These are phyloP conservation scores for Hemithea aestivaria DNA, from an alignment of 2,888 invertebrate species.

Conservation along the genomic window DNA sequence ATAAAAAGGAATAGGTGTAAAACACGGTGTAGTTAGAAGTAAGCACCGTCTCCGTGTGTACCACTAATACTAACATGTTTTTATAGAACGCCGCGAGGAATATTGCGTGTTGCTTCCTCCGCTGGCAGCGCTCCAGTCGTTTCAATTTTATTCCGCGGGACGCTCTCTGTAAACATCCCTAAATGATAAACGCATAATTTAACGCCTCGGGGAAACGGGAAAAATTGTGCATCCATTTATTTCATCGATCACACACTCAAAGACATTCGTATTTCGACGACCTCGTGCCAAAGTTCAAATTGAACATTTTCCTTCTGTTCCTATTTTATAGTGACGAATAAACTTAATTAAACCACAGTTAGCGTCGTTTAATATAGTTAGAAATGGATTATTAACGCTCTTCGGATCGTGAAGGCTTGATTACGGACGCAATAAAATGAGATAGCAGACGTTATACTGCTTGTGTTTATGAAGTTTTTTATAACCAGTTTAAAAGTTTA, in stretches of 20 bases:
- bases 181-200: constrained; percentile 77
- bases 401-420: constrained; percentile 49
- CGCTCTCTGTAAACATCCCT: constrained; percentile 70
- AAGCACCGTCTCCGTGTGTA: constrained; percentile 3
- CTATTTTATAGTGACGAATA: constrained; percentile 20
- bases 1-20: constrained; percentile 3
- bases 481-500: constrained; percentile 48
- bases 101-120: constrained; percentile 36
- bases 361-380: constrained; percentile 31
- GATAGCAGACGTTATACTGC: constrained; percentile 45
- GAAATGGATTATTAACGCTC: constrained; percentile 47
- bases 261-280: constrained; percentile 55
- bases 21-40: constrained; percentile 6
- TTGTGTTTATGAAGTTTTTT: constrained; percentile 36
- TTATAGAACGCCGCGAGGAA: constrained; percentile 14
- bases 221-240: constrained; percentile 69
- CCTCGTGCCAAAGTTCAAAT: constrained; percentile 42
- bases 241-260: constrained; percentile 60
- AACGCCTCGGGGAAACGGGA: constrained; percentile 65
- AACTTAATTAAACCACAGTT: constrained; percentile 31
- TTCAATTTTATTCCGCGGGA: constrained; percentile 73
- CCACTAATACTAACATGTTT: constrained; percentile 14
- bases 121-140: constrained; percentile 72
- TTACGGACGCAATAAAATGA: constrained; percentile 51
- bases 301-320: constrained; percentile 20